Conservation (phyloP, 2,888 invertebrate species). For the Busseola fusca region DNA sequence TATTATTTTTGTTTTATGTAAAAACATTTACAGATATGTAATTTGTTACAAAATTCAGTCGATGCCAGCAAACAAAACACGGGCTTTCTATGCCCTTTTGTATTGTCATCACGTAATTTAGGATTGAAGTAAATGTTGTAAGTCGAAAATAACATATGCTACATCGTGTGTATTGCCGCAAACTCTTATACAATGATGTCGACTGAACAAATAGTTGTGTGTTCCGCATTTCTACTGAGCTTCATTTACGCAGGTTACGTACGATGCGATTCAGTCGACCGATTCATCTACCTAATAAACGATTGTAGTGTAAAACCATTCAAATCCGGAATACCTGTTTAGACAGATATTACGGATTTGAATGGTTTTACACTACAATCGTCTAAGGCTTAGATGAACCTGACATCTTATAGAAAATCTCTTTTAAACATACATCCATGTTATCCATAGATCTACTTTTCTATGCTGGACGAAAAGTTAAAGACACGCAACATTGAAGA, state of each 20-base stretch:
- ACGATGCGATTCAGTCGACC: constrained; percentile 71
- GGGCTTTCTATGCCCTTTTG: constrained; percentile 76
- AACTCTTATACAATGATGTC: constrained; percentile 89
- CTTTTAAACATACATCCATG: constrained; percentile 1
- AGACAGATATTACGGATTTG: too few relatives aligned
- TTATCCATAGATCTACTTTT: constrained; percentile 35
- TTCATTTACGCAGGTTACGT: constrained; percentile 86
- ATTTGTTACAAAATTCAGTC: constrained; percentile 58
- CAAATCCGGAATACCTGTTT: constrained; percentile 32
- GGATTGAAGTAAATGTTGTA: constrained; percentile 86
- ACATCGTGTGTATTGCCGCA: constrained; percentile 82
- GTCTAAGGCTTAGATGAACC: constrained; percentile 13
- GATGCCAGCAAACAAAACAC: constrained; percentile 57
- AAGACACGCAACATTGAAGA: constrained; percentile 61
- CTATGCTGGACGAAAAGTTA: constrained; percentile 40
- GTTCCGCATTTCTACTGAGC: constrained; percentile 88
- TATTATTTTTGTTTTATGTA: constrained; percentile 1
- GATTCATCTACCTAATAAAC: constrained; percentile 68
- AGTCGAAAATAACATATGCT: constrained; percentile 87
- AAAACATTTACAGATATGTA: constrained; percentile 38
- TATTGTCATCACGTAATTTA: constrained; percentile 86
- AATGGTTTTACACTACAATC: too few relatives aligned
- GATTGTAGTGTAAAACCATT: constrained; percentile 55
- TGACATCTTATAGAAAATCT: constrained; percentile 4
- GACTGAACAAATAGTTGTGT: constrained; percentile 87